phyloP scores from a whole-genome alignment of 2,888 invertebrate genomes.

The Chrysolina oricalcia region DNA sequence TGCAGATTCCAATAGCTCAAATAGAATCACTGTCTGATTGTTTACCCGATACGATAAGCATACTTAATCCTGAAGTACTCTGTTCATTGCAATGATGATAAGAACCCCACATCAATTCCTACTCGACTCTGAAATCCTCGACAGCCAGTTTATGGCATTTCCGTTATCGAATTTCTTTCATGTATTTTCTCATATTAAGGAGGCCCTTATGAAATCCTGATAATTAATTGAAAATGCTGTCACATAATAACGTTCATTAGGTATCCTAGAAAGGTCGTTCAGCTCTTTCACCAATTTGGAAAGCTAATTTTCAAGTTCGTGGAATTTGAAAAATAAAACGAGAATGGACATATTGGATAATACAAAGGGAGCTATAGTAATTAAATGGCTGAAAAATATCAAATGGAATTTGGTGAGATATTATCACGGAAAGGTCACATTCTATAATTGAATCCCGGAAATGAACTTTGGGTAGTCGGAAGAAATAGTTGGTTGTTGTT shows the following conservation, averaged over 20 bases:
- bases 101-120: not conserved
- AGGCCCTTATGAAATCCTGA: not conserved
- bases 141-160: constrained; percentile 4
- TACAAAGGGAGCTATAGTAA: too few species aligned
- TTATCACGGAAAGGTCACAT: too few species aligned
- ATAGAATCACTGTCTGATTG: too few species aligned
- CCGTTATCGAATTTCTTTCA: not conserved
- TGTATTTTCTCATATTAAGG: not conserved
- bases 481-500: too few species aligned
- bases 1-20: too few species aligned
- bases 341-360: too few species aligned
- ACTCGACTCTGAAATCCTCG: not conserved
- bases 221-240: not conserved
- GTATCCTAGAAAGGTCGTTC: not conserved
- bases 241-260: not conserved
- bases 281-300: not conserved
- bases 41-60: not conserved
- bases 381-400: too few species aligned
- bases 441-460: too few species aligned
- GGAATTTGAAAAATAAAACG: not conserved
- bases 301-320: not conserved
- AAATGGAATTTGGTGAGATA: too few species aligned
- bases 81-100: not conserved
- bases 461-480: too few species aligned
- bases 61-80: not conserved